Evolutionary conservation across 2,888 invertebrate genomes (phyloP).

Genomic region (Sisyra terminalis): DNA sequence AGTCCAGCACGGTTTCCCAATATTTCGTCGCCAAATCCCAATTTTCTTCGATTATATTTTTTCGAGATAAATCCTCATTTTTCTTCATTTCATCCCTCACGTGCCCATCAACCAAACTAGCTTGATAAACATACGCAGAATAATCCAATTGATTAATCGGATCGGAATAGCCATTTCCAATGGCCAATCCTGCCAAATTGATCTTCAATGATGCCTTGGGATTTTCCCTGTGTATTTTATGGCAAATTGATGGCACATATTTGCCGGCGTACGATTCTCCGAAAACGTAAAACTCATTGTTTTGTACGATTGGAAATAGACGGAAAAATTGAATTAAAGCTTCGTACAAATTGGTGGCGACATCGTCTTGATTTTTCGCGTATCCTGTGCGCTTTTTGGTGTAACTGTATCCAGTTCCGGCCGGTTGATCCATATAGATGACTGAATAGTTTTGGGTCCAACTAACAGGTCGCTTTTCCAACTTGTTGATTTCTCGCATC

Average conservation of each 20-base stretch:
- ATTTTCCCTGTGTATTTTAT: conserved; percentile 44
- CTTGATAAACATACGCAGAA: conserved; percentile 54
- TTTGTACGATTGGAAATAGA: conserved; percentile 58
- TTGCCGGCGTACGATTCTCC: conserved; percentile 71
- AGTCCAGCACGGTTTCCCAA: conserved; percentile 18
- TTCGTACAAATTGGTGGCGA: conserved; percentile 62
- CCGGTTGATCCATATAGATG: conserved; percentile 86
- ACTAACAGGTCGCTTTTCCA: conserved; percentile 47
- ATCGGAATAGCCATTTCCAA: conserved; percentile 59
- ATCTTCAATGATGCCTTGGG: conserved; percentile 35
- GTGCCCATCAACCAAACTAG: conserved; percentile 44
- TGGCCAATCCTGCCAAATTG: conserved; percentile 44
- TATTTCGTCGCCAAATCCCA: conserved; percentile 20
- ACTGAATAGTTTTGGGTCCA: conserved; percentile 60
- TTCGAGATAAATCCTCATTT: conserved; percentile 28
- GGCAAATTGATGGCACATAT: conserved; percentile 41
- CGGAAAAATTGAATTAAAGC: conserved; percentile 69
- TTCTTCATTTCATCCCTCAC: conserved; percentile 37
- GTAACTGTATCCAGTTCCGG: conserved; percentile 84
- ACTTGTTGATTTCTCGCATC: conserved; percentile 27
- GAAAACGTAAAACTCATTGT: conserved; percentile 58
- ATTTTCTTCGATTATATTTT: conserved; percentile 12
- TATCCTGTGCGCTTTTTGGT: conserved; percentile 61
- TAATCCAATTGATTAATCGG: conserved; percentile 53
- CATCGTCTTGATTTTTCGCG: conserved; percentile 59